Evolutionary conservation across 2,797 vertebrate genomes (phyloP).

Genomic region (Gambelia wislizenii): DNA sequence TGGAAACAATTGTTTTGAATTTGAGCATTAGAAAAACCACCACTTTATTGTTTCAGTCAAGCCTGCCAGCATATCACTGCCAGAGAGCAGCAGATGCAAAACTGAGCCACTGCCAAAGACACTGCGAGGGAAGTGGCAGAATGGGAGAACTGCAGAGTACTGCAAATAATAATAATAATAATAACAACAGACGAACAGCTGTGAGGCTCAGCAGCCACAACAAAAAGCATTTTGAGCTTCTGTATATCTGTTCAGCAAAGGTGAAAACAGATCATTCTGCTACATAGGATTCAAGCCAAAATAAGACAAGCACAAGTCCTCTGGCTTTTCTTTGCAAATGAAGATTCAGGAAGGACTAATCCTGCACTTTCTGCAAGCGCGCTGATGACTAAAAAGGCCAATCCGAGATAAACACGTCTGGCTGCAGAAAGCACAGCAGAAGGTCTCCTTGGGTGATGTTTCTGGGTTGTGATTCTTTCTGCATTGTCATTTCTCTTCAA

Average conservation of each 20-base stretch:
- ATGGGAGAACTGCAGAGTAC: conserved; percentile 8
- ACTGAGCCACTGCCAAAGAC: not conserved
- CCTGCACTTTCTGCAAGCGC: too few species aligned
- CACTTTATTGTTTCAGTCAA: not conserved
- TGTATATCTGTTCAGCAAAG: not conserved
- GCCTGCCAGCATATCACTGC: not conserved
- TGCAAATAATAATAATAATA: accelerated
- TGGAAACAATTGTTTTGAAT: not conserved
- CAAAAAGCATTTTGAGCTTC: not conserved
- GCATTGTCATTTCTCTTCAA: too few species aligned
- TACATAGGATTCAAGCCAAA: not conserved
- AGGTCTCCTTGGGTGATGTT: too few species aligned
- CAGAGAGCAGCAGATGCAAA: not conserved
- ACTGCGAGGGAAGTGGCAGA: not conserved
- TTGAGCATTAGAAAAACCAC: not conserved
- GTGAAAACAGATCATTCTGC: not conserved
- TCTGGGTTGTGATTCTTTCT: too few species aligned
- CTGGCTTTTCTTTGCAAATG: too few species aligned
- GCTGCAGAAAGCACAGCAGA: too few species aligned
- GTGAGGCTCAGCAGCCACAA: not conserved
- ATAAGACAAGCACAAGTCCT: not conserved
- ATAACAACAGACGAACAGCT: not conserved
- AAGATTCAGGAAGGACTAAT: too few species aligned
- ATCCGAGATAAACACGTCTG: too few species aligned
- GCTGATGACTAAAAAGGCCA: too few species aligned